Conservation (phyloP, 2,797 vertebrate genomes). For the Danionella dracula region DNA sequence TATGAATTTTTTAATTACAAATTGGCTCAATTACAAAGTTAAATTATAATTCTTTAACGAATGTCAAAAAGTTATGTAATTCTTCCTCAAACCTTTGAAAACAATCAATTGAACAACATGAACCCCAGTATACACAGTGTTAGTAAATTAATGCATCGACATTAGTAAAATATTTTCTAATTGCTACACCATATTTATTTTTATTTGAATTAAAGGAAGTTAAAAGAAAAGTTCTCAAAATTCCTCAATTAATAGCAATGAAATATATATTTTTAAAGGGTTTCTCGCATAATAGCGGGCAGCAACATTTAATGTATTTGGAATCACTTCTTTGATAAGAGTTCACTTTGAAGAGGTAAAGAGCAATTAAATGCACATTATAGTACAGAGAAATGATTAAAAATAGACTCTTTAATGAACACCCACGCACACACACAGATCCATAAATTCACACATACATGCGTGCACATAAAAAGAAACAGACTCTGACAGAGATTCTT, state of each 20-base stretch:
- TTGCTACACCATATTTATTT: too few relatives aligned
- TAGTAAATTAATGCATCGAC: too few relatives aligned
- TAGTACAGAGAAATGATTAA: conserved; percentile 10
- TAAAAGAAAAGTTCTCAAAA: background rate
- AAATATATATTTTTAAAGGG: background rate
- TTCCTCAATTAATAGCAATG: background rate
- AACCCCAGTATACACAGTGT: too few relatives aligned
- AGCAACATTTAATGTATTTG: background rate
- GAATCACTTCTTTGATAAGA: conserved; percentile 23
- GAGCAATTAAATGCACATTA: conserved; percentile 22
- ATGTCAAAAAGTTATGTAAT: too few relatives aligned
- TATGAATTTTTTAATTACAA: too few relatives aligned
- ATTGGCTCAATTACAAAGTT: too few relatives aligned
- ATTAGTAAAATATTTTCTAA: too few relatives aligned
- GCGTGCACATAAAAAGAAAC: conserved; percentile 28
- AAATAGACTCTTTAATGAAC: conserved; percentile 20
- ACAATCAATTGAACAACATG: too few relatives aligned
- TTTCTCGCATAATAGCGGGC: conserved; percentile 3
- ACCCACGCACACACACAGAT: conserved; percentile 21
- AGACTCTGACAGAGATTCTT: background rate
- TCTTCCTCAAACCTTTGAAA: too few relatives aligned
- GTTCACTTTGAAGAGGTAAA: conserved; percentile 13
- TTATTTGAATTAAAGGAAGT: background rate
- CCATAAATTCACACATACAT: conserved; percentile 19
- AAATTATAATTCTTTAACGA: too few relatives aligned